Evolutionary conservation across 2,113 vertebrate species (phyloP), one percentile per base, ranked within the genome.

Genomic region (Tor tambroides): DNA sequence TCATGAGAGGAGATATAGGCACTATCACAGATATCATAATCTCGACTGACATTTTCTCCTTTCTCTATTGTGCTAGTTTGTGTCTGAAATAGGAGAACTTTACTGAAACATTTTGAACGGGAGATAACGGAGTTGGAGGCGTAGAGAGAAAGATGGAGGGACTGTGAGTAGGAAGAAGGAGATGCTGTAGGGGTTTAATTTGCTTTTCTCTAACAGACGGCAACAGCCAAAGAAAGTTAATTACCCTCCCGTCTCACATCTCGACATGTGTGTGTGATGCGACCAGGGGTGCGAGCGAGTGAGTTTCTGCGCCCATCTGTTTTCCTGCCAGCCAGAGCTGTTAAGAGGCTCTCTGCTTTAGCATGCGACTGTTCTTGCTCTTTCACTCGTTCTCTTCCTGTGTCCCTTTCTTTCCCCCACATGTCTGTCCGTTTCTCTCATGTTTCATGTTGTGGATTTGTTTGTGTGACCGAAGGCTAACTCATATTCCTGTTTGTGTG

Each of bases 151-250:
- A 26, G 63, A 89, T 41, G 76, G 51, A 72, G 19, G 69, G 71
- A 49, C 12, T 76, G 43, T 65, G 77, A 81, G 65, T 63, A 83
- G 81, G 10, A 51, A 76, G 49, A 76, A 82, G 7, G 43, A 41
- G 59, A 75, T 54, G 84, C 54, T 69, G 59, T 51, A 75, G 56
- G 71, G 54, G 67, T 78, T 88, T 78, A 71, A 86, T 88, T 88
- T 83, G 81, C 75, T 80, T 85, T 88, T 74, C 87, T 51, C 61
- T 74, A 85, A 85, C 51, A 89, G 80, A 86, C 51, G 79, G 51
- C 74, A 72, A 54, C 80, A 82, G 80, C 72, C 35, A 77, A 83
- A 75, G 80, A 84, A 87, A 87, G 71, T 77, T 78, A 77, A 78
- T 83, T 87, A 83, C 41, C 72, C 86, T 87, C 79, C 54, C 28